phyloP scores from a whole-genome alignment of 1,140 invertebrate species.

The Tetramorium simillimum region DNA sequence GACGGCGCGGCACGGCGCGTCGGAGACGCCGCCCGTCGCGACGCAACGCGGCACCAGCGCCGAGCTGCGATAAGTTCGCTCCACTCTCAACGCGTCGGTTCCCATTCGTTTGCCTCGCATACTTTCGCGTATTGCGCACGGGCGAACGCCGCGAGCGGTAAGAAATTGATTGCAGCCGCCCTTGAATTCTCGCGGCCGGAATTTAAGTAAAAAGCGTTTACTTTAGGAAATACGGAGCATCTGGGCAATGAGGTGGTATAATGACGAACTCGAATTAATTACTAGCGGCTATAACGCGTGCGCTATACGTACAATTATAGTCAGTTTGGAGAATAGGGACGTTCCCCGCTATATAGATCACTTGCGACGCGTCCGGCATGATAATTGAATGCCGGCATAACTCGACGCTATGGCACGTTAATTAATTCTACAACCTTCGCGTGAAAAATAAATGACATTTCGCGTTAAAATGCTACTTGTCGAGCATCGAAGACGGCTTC shows the following conservation, averaged over 20 bases:
- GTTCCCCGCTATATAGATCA: slow-evolving; percentile 48
- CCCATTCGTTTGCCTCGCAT: neutral
- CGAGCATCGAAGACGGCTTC: neutral
- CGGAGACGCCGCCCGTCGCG: slow-evolving; percentile 38
- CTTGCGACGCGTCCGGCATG: slow-evolving; percentile 59
- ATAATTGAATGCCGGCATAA: slow-evolving; percentile 68
- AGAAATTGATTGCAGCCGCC: neutral
- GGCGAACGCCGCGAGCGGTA: neutral
- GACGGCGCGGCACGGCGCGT: neutral
- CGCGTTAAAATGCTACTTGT: neutral
- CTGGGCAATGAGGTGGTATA: neutral
- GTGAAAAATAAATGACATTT: slow-evolving; percentile 38
- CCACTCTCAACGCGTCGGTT: slow-evolving; percentile 3
- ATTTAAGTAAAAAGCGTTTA: neutral
- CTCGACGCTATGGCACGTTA: slow-evolving; percentile 54
- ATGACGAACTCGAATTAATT: slow-evolving; percentile 44
- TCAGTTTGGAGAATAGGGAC: slow-evolving; percentile 49
- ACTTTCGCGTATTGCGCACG: slow-evolving; percentile 2
- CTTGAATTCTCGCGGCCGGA: neutral
- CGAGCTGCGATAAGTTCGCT: slow-evolving; percentile 21
- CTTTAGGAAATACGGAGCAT: neutral
- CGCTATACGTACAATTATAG: slow-evolving; percentile 49
- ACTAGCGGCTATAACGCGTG: slow-evolving; percentile 17
- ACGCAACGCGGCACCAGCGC: slow-evolving; percentile 6
- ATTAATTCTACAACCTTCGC: slow-evolving; percentile 55